A percentile compares a stretch with the other conserved stretches of the same genome.
These are phyloP conservation scores for Phymastichus coffea DNA, from an alignment of 1,140 invertebrate species.

Conservation along the genomic window DNA sequence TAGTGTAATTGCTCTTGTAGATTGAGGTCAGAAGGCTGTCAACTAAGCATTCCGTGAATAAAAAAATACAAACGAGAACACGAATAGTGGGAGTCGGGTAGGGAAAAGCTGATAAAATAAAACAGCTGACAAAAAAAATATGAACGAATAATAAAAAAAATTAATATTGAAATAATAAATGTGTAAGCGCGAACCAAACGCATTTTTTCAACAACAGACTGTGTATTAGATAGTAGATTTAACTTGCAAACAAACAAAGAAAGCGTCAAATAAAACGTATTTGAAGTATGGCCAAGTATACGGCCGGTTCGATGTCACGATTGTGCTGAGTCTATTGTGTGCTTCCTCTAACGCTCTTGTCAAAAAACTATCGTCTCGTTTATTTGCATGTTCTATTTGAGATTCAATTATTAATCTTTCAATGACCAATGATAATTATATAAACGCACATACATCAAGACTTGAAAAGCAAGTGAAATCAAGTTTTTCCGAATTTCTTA, in stretches of 20 bases:
- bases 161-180: constrained; percentile 33
- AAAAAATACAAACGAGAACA: constrained; percentile 4
- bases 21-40: constrained; percentile 11
- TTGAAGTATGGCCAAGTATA: constrained; percentile 50
- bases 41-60: constrained; percentile 19
- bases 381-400: too few relatives aligned
- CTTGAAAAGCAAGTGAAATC: too few relatives aligned
- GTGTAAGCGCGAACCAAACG: constrained; percentile 38
- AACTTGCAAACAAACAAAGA: constrained; percentile 20
- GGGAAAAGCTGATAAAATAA: constrained; percentile 24
- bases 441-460: too few relatives aligned
- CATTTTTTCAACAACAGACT: constrained; percentile 44
- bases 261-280: constrained; percentile 30
- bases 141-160: neutral
- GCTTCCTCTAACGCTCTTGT: constrained; percentile 44
- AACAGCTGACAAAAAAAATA: constrained; percentile 10
- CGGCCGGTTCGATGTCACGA: constrained; percentile 54
- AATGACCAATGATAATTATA: too few relatives aligned
- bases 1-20: constrained; percentile 8
- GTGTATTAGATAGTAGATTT: constrained; percentile 53
- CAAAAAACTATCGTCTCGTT: too few relatives aligned
- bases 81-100: constrained; percentile 22
- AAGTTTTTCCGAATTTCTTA: too few relatives aligned
- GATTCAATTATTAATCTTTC: too few relatives aligned
- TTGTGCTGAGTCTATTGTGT: constrained; percentile 51